Base-by-base conservation (phyloP, 2,797 vertebrate genomes). In the Apodemus agrarius region DNA sequence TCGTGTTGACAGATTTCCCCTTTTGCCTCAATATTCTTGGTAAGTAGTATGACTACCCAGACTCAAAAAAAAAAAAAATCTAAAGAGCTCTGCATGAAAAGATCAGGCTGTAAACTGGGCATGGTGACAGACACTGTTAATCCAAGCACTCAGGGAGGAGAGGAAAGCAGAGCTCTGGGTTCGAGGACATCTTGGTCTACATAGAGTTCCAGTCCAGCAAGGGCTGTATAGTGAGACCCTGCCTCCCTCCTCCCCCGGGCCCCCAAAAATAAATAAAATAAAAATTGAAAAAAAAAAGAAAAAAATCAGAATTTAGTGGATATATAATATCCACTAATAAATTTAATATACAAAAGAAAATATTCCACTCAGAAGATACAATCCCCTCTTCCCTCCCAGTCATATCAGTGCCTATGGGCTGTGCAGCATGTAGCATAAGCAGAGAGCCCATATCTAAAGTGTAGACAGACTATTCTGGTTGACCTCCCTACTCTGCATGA, bases 1-100 rank as follows among this genome's bases (percentile, higher is more conserved):
- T 26, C 10, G 3, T 22, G 24, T 26, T 21, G 49, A 34, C 2
- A 19, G 17, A 0, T 2, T n/a, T 26, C 3, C 49, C 16, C 43
- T 26, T 65, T n/a, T 1, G 0, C 5, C 69, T 31, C 49, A 75
- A 13, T 46, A 0, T 75, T 19, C 26, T n/a, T 16, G 29, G 3
- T 8, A 2, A 89, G 22, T 29, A 1, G 2, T 6, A 11, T 8
- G 37, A 3, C 19, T 4, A n/a, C 37, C 37, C 59, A 57, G 13
- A 88, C 10, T 34, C 40, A 43, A 21, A 31, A 31, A 31, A n/a
- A 87, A n/a, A n/a, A n/a, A n/a, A n/a, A n/a, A n/a, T n/a, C 6
- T 0, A 22, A 11, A 69, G 1, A 29, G 19, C 22, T 29, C 49
- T 59, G n/a, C 0, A 5, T n/a, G 46, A 22, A 16, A 37, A n/a